Conservation (phyloP, 2,113 vertebrate genomes). For the Nicator chloris region DNA sequence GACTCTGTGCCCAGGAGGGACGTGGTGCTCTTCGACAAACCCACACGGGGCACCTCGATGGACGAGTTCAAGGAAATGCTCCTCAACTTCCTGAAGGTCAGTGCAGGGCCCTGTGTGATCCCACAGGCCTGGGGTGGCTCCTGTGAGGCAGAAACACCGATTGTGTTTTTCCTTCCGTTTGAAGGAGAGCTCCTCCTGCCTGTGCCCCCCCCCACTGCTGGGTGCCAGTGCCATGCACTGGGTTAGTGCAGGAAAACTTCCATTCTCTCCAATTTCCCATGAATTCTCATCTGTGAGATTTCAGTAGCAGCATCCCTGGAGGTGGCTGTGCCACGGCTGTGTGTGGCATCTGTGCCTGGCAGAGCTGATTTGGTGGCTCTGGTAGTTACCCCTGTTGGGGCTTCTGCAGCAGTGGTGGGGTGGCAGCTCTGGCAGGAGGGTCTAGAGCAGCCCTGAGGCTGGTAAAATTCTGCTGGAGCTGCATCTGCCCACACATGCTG, state of each 20-base stretch:
- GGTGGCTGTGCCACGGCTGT: accelerated
- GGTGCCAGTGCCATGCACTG: neutral
- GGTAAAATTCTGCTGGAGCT: neutral
- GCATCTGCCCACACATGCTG: neutral
- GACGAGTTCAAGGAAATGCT: conserved; percentile 97
- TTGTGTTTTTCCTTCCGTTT: neutral
- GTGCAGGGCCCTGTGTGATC: neutral
- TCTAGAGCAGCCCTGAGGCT: neutral
- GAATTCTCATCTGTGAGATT: neutral
- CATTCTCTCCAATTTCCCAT: neutral
- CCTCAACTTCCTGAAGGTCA: conserved; percentile 90
- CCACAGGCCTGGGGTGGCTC: no score
- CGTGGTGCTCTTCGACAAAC: conserved; percentile 88
- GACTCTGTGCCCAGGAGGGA: conserved; percentile 72
- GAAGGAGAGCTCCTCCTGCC: neutral
- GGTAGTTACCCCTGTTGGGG: neutral
- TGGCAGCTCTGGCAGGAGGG: neutral
- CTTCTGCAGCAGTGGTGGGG: neutral
- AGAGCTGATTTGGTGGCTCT: neutral
- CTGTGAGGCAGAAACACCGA: neutral
- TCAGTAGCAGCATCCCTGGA: neutral
- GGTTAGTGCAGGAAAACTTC: neutral
- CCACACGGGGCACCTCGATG: conserved; percentile 91
- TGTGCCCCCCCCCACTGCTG: neutral
- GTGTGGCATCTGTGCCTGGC: neutral